Base-by-base conservation (phyloP, 2,113 vertebrate species). In the Pimephales promelas region DNA sequence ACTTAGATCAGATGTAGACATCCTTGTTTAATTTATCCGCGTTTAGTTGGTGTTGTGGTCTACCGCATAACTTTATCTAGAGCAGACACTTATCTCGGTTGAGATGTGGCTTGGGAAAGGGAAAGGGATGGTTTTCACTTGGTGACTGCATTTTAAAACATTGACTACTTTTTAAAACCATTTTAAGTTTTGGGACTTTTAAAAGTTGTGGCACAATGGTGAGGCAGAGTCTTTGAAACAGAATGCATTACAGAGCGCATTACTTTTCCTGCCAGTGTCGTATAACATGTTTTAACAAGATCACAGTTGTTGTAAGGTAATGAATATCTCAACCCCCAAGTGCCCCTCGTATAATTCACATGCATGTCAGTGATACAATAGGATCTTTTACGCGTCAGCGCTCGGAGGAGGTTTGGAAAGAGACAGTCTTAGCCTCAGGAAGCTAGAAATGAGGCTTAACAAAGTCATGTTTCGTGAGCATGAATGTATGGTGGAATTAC, bases 311-410 rank as follows among this genome's bases (percentile, higher is more conserved):
- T 89, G 70, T 84, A 84, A 73, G 77, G 5, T 93, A 94, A 95
- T 93, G 90, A 91, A 90, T 87, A 93, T 90, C 87, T 90, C 89
- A 90, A 88, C 88, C 89, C 88, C 81, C 89, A 86, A 89, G 89
- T 92, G 87, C 86, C 79, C 79, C 66, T 88, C 88, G 83, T 85
- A 86, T 88, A 92, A 91, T 89, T 93, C 81, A 82, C 87, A 92
- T 89, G 89, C 88, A 79, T 89, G 87, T 89, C 90, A 87, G 61
- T 76, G 84, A 83, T 89, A 86, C 72, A 86, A 85, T 93, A 90
- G 90, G 90, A 91, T 91, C 75, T 84, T 85, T 26, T 49, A 24
- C n/a, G 5, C 11, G 5, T 40, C 40, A 47, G 70, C 24, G 88
- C 88, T 85, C 24, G 84, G 56, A 88, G 86, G 59, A 56, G 3